Evolutionary conservation across 30 jellyfish, hydroid and myxozoan genomes (phyloP), one percentile per base, ranked within the genome.

Genomic region (Cassiopea xamachana): DNA sequence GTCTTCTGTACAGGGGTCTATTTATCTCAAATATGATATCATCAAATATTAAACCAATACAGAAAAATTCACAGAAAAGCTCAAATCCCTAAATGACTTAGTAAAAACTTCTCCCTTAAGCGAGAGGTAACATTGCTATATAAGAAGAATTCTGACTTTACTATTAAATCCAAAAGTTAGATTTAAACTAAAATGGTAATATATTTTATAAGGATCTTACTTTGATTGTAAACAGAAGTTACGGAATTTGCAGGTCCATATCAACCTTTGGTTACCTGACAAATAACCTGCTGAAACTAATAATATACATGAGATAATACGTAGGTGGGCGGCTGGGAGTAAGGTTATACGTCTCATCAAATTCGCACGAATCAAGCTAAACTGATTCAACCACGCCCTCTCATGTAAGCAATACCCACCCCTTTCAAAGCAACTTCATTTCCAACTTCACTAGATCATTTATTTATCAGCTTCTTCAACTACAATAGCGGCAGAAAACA

Each of bases 1-100:
- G 90, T 82, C 82, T 82, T 82, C 90, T 60, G 71, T 82, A 67
- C 81, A 10, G 90, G 82, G 81, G 88, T 51, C 70, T 47, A 82
- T 67, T 62, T 67, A 62, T 82, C 58, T 61, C 82, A 72, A 82
- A 82, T 69, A 82, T 82, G 82, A 82, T 82, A 82, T 69, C 90
- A 82, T 82, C 90, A 82, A 61, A 82, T 70, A 82, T 82, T 62
- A 69, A 61, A 82, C 64, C 81, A 82, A 48, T 82, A 82, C 61
- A 82, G 90, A 48, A 81, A 44, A 47, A 82, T 82, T 60, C 89
- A 80, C 16, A 60, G 78, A 80, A 80, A 80, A 80, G 12, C 80
- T 58, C 89, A 77, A 46, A 45, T 44, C 45, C 13, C 79, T 51
- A 80, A 61, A 48, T 55, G 89, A 80, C 13, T 80, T 80, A 2